Evolutionary conservation across 2,888 invertebrate genomes (phyloP).

Genomic region (Drosophila helvetica): DNA sequence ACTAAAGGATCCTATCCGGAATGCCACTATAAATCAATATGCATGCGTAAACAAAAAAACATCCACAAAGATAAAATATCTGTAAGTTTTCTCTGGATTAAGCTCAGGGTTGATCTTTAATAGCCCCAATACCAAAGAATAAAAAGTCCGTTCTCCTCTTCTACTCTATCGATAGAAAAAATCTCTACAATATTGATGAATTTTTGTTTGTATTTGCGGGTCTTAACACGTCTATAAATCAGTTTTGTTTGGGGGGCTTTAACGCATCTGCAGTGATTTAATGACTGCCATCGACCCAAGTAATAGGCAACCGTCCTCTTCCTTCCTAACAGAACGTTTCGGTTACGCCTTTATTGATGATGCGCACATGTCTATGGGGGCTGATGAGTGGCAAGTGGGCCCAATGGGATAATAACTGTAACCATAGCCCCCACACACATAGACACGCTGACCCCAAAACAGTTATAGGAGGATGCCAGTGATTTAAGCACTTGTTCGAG

Average conservation of each 20-base stretch:
- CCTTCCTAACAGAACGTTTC: not conserved
- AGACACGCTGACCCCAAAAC: constrained; percentile 12
- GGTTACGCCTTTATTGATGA: constrained; percentile 61
- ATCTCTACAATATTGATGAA: constrained; percentile 15
- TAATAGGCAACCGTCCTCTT: constrained; percentile 24
- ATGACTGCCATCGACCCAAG: constrained; percentile 52
- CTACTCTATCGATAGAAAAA: not conserved
- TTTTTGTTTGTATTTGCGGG: not conserved
- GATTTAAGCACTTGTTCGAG: constrained; percentile 47
- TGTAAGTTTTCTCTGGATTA: too few species aligned
- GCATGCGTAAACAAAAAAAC: too few species aligned
- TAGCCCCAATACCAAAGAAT: not conserved
- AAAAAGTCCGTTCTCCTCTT: not conserved
- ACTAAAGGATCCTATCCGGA: too few species aligned
- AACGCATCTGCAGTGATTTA: constrained; percentile 45
- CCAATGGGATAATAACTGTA: constrained; percentile 68
- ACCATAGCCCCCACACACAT: constrained; percentile 36
- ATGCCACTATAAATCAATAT: too few species aligned
- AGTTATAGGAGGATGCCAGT: constrained; percentile 12
- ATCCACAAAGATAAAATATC: too few species aligned
- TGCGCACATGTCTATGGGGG: constrained; percentile 47
- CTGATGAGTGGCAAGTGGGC: constrained; percentile 68
- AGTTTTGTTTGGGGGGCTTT: constrained; percentile 7
- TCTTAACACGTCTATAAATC: constrained; percentile 21
- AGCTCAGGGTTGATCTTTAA: not conserved